A percentile compares a stretch with the other conserved stretches of the same genome.
phyloP scores from a whole-genome alignment of 1,140 invertebrate species.

The Musca domestica region DNA sequence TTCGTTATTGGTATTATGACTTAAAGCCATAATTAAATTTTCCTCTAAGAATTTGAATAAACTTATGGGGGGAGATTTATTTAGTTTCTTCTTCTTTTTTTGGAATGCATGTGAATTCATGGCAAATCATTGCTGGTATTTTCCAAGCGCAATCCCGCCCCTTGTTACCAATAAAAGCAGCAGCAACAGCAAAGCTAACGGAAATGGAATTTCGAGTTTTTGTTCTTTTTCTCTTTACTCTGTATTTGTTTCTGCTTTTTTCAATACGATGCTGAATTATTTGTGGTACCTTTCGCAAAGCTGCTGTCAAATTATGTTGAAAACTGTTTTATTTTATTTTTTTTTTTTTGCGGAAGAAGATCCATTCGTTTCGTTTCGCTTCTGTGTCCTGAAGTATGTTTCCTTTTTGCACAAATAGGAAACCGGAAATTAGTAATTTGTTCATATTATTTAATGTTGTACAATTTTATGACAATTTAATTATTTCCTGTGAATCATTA shows the following conservation, averaged over 20 bases:
- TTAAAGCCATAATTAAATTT: conserved; percentile 10
- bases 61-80: too few relatives aligned
- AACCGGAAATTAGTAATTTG: conserved; percentile 20
- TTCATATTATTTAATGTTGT: conserved; percentile 6
- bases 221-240: too few relatives aligned
- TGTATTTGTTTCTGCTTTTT: too few relatives aligned
- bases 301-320: too few relatives aligned
- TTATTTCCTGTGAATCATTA: conserved; percentile 12
- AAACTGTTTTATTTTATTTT: too few relatives aligned
- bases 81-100: not conserved
- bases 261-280: not conserved
- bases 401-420: not conserved
- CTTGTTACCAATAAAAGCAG: not conserved
- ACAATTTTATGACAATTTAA: conserved; percentile 16
- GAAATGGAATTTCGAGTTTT: conserved; percentile 9
- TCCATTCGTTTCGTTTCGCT: too few relatives aligned
- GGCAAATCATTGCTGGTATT: not conserved
- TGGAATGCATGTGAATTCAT: not conserved
- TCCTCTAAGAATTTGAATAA: not conserved
- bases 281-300: not conserved
- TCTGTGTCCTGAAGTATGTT: too few relatives aligned
- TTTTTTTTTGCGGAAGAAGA: too few relatives aligned
- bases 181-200: not conserved
- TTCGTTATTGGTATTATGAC: too few relatives aligned
- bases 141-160: too few relatives aligned